Percentiles rank a stretch among this genome's conserved stretches.
These are phyloP conservation scores for Mythimna ferrago DNA, from an alignment of 2,888 invertebrate genomes.

Conservation along the genomic window DNA sequence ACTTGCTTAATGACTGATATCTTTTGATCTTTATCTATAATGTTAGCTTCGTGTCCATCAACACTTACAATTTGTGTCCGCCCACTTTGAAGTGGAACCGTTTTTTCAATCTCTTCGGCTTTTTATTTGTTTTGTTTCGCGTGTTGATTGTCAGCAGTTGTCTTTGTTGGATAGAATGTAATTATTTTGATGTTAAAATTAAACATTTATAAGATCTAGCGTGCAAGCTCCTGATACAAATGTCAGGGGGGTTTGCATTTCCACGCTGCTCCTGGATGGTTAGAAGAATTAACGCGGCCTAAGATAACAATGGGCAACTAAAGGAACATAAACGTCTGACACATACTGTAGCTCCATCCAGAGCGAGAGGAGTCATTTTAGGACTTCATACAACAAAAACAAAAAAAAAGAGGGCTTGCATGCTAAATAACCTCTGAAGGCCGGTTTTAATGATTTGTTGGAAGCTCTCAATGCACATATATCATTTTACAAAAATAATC, in stretches of 20 bases:
- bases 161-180: not conserved
- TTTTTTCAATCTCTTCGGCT: slow-evolving; percentile 4
- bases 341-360: too few species aligned
- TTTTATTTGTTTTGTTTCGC: not conserved
- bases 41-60: slow-evolving; percentile 42
- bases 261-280: too few species aligned
- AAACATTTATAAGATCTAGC: not conserved
- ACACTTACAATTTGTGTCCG: slow-evolving; percentile 44
- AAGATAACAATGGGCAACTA: too few species aligned
- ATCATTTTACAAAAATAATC: slow-evolving; percentile 6
- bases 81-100: slow-evolving; percentile 25
- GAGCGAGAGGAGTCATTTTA: too few species aligned
- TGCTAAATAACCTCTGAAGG: too few species aligned
- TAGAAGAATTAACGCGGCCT: too few species aligned
- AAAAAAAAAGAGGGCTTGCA: too few species aligned
- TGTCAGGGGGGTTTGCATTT: too few species aligned
- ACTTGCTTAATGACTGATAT: slow-evolving; percentile 42
- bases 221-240: not conserved
- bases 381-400: too few species aligned
- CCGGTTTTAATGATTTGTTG: not conserved
- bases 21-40: slow-evolving; percentile 47
- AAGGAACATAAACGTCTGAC: too few species aligned
- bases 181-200: not conserved
- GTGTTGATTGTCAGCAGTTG: not conserved
- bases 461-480: not conserved